Evolutionary conservation across 2,888 invertebrate species (phyloP), one percentile per base, ranked within the genome.

Genomic region (Noctua comes): DNA sequence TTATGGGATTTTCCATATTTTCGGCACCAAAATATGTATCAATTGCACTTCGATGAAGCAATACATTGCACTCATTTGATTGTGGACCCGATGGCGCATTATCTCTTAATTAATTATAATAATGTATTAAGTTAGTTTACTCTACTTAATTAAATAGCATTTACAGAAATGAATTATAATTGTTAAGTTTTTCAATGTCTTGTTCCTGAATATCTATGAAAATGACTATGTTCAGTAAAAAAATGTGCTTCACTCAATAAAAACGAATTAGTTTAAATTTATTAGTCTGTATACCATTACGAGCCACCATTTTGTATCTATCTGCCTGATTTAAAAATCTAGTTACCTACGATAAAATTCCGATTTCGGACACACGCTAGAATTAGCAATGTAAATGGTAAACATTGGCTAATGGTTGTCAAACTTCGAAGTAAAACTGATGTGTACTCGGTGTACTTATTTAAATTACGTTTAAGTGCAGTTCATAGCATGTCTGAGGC

Each of bases 401-500:
- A 82, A 76, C 57, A 73, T 86, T 80, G 68, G 68, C 64, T 74
- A 80, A 86, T 79, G 72, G 66, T 71, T 68, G 75, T 82, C 68
- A 77, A 80, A 78, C 77, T 18, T 59, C 46, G 65, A 66, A 65
- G 70, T 71, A 76, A 86, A 83, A 27, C 36, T 73, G 48, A 73
- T 81, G 76, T 83, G 71, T 86, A 83, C 80, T 68, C n/a, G 68
- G 65, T 77, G 75, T 80, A 89, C 88, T 88, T 92, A 91, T 90
- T 88, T 88, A 88, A 83, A 88, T 84, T 79, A 86, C 77, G 78
- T 87, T 76, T 72, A 85, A 83, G 84, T 87, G 88, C 84, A 90
- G 87, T 87, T 89, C 90, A 89, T 91, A 90, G 88, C 78, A 84
- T 80, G 92, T 92, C 91, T 92, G 90, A 93, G 92, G 93, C 92